Base-by-base conservation (phyloP, 2,888 invertebrate genomes). In the Lamellibrachia satsuma region DNA sequence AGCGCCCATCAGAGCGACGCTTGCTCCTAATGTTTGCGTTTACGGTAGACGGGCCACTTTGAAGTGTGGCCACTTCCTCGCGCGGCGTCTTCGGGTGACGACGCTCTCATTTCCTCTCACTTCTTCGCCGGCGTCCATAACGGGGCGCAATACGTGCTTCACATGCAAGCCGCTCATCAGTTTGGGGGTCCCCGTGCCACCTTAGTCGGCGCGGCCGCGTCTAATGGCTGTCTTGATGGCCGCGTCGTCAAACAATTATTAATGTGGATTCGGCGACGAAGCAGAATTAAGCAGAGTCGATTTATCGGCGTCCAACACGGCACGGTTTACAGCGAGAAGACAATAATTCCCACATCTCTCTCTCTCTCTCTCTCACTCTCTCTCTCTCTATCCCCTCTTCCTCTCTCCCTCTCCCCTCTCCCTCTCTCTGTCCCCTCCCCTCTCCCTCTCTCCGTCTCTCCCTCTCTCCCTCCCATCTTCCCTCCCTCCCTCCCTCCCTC, bases 231-330 rank as follows among this genome's bases (percentile, higher is more conserved):
- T 6, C n/a, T 75, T 75, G 75, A 75, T 75, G 75, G 75, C 75
- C 75, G 75, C 75, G 75, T 75, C 75, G n/a, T 75, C 75, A 75
- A 75, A 75, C 75, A 75, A 75, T 75, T 75, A 75, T 75, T 75
- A 75, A 75, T 75, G 75, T 75, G 75, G 75, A 75, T 22, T 75
- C 75, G 75, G 75, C 75, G 75, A 75, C 15, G 75, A 75, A 75
- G 75, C 75, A 75, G 75, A 75, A 75, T 75, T 75, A 75, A 75
- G 75, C 75, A 75, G 9, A 11, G 75, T 22, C 75, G 75, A 75
- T 75, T 75, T 75, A 75, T 75, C 22, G 75, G 75, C 75, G 75
- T 75, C 75, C 75, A 6, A 75, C 75, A 75, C 75, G 75, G n/a
- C 75, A 75, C 75, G 75, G 75, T 75, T 75, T 75, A 75, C 75